Percentiles rank a stretch among this genome's conserved stretches.
phyloP scores from a whole-genome alignment of 2,888 invertebrate species.

The Harpalus rufipes region DNA sequence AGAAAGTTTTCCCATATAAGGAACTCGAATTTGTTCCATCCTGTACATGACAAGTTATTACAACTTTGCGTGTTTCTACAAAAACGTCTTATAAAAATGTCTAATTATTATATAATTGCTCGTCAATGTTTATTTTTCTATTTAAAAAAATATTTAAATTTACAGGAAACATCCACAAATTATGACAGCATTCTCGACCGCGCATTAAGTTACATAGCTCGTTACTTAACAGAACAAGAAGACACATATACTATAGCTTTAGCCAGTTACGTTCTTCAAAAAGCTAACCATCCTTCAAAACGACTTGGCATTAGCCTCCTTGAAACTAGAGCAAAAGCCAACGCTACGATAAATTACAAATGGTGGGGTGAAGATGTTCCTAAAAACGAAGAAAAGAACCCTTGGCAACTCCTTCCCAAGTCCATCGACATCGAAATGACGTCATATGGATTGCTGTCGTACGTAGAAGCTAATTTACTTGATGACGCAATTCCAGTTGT shows the following conservation, averaged over 20 bases:
- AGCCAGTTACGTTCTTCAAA: conserved; percentile 86
- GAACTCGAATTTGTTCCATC: too few species aligned
- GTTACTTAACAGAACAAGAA: conserved; percentile 82
- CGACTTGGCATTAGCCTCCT: conserved; percentile 82
- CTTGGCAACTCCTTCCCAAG: conserved; percentile 83
- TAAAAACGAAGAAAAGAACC: conserved; percentile 81
- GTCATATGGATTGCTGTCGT: conserved; percentile 90
- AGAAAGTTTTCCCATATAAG: too few species aligned
- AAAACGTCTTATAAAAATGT: too few species aligned
- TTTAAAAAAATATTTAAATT: neutral
- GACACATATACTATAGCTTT: conserved; percentile 89
- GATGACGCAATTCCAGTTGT: conserved; percentile 82
- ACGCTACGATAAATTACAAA: conserved; percentile 79
- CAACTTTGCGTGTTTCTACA: too few species aligned
- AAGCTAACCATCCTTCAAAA: conserved; percentile 86
- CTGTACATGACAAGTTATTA: too few species aligned
- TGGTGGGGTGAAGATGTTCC: conserved; percentile 88
- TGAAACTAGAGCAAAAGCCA: conserved; percentile 78
- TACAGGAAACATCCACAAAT: conserved; percentile 70
- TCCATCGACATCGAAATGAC: conserved; percentile 92
- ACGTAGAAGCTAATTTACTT: conserved; percentile 78
- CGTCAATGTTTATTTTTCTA: too few species aligned
- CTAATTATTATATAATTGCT: too few species aligned
- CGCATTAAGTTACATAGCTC: conserved; percentile 87
- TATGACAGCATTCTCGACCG: conserved; percentile 86